phyloP scores from a whole-genome alignment of 2,888 invertebrate genomes.

The Plagiodera versicolora region DNA sequence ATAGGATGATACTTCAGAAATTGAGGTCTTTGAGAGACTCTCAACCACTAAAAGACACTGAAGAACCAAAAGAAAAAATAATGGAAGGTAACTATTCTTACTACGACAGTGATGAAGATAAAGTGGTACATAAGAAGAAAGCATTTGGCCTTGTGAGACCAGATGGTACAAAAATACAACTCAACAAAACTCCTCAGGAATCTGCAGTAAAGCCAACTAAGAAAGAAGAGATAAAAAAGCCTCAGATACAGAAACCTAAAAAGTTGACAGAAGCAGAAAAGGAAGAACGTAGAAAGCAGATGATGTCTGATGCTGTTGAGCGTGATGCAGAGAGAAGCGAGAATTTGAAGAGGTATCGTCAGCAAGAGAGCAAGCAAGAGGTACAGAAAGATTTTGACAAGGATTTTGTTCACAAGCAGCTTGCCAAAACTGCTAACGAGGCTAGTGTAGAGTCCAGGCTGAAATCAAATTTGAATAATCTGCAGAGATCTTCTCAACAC shows the following conservation, averaged over 20 bases:
- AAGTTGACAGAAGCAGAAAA: conserved; percentile 66
- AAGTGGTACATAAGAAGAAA: conserved; percentile 45
- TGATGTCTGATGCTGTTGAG: conserved; percentile 79
- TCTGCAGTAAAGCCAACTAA: conserved; percentile 24
- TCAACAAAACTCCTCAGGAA: conserved; percentile 32
- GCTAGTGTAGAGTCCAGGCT: conserved; percentile 81
- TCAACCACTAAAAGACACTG: conserved; percentile 17
- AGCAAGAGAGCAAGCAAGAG: conserved; percentile 58
- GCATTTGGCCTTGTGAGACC: conserved; percentile 52
- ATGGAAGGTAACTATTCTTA: conserved; percentile 26
- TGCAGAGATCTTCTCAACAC: conserved; percentile 77
- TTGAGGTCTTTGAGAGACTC: conserved; percentile 33
- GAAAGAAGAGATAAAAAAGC: conserved; percentile 21
- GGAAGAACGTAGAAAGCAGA: conserved; percentile 72
- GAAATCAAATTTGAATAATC: conserved; percentile 85
- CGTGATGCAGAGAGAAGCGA: conserved; percentile 68
- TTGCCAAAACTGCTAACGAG: conserved; percentile 65
- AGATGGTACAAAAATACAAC: conserved; percentile 49
- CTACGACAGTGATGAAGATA: conserved; percentile 39
- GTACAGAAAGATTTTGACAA: conserved; percentile 59
- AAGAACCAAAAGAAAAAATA: conserved; percentile 17
- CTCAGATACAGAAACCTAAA: conserved; percentile 42
- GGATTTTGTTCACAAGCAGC: conserved; percentile 63
- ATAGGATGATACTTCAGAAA: conserved; percentile 28
- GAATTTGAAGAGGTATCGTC: conserved; percentile 66